phyloP scores from a whole-genome alignment of 2,797 vertebrate genomes.

The Chaenodraco wilsoni region DNA sequence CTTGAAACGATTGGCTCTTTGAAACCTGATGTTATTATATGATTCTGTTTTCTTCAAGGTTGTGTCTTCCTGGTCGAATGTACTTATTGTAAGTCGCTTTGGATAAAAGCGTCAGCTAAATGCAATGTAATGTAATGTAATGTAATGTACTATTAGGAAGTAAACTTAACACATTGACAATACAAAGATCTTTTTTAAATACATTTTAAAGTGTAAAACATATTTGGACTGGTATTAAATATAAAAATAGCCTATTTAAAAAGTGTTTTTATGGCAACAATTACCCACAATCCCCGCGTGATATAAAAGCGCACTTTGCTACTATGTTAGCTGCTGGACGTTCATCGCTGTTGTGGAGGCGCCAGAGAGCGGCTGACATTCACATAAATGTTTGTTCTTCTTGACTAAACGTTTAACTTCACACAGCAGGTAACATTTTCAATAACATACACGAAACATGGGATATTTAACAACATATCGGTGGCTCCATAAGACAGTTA shows the following conservation, averaged over 20 bases:
- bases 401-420: not conserved
- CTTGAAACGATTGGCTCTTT: too few relatives aligned
- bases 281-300: slow-evolving; percentile 3
- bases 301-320: too few relatives aligned
- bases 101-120: too few relatives aligned
- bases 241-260: not conserved
- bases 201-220: too few relatives aligned
- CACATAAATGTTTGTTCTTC: not conserved
- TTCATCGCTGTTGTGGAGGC: too few relatives aligned
- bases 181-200: not conserved
- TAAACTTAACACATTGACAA: not conserved
- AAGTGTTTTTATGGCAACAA: not conserved
- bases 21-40: too few relatives aligned
- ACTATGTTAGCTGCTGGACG: not conserved
- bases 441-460: not conserved
- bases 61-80: too few relatives aligned
- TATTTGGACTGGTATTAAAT: not conserved
- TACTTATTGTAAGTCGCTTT: too few relatives aligned
- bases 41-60: too few relatives aligned
- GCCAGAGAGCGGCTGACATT: not conserved
- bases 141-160: too few relatives aligned
- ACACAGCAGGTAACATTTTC: slow-evolving; percentile 14
- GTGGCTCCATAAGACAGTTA: not conserved
- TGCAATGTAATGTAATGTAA: too few relatives aligned
- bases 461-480: not conserved